Percentiles rank a stretch among this genome's conserved stretches.
phyloP scores from a whole-genome alignment of 2,888 invertebrate genomes.

The Pollenia angustigena region DNA sequence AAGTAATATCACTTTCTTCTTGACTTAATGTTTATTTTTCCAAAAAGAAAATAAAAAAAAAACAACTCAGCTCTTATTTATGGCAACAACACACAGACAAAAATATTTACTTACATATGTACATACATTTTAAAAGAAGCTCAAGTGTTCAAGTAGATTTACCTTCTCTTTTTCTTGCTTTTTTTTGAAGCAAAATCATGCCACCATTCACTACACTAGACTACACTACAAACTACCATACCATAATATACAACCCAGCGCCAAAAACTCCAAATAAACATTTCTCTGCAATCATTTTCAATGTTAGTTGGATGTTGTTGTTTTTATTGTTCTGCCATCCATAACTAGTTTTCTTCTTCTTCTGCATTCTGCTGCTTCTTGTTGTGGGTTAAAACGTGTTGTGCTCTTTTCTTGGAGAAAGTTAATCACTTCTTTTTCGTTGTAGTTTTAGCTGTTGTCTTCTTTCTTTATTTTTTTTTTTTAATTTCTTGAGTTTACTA shows the following conservation, averaged over 20 bases:
- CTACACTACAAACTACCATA: background rate
- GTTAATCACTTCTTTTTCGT: conserved; percentile 62
- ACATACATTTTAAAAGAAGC: background rate
- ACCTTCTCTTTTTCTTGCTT: conserved; percentile 47
- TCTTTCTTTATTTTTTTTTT: background rate
- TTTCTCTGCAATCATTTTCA: conserved; percentile 51
- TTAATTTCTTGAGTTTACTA: conserved; percentile 13
- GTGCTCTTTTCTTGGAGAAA: conserved; percentile 69
- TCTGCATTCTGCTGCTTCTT: conserved; percentile 17
- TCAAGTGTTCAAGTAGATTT: conserved; percentile 4
- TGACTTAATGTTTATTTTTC: conserved; percentile 62
- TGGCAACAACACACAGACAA: background rate
- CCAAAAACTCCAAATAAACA: conserved; percentile 27
- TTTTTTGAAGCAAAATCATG: conserved; percentile 41
- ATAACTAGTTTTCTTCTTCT: conserved; percentile 48
- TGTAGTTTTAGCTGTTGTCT: conserved; percentile 14
- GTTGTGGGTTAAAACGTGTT: conserved; percentile 69
- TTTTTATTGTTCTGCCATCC: conserved; percentile 53
- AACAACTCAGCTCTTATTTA: conserved; percentile 37
- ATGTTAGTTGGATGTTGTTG: conserved; percentile 36
- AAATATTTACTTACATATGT: background rate
- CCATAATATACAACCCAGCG: background rate
- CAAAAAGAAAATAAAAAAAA: conserved; percentile 49
- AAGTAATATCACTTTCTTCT: conserved; percentile 72
- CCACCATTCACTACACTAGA: background rate